These are phyloP conservation scores for Stichodactyla helianthus DNA, from an alignment of 64 coral and sea anemone species.

Conservation along the genomic window DNA sequence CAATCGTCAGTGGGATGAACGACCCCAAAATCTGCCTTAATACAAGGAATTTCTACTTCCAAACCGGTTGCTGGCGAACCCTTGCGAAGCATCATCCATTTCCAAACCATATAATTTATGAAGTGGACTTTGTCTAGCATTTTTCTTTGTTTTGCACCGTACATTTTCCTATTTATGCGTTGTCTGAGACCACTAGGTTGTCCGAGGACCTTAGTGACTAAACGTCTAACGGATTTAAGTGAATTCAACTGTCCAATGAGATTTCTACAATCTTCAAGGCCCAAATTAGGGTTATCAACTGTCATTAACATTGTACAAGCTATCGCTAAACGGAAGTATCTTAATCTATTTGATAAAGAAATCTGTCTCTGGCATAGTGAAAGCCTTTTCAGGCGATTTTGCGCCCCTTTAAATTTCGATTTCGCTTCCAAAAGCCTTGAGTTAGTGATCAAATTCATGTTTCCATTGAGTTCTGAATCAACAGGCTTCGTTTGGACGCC, in stretches of 20 bases:
- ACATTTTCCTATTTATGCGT: neutral
- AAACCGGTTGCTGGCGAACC: neutral
- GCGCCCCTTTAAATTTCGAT: neutral
- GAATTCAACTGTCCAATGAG: neutral
- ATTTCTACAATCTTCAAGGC: neutral
- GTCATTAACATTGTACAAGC: neutral
- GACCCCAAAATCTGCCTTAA: neutral
- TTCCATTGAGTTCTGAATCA: neutral
- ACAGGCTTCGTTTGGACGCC: neutral
- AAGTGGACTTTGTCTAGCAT: neutral
- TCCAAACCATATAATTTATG: conserved; percentile 13
- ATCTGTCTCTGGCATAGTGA: neutral
- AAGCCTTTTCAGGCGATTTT: neutral
- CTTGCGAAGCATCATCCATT: neutral
- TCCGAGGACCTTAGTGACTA: neutral
- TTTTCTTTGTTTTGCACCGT: neutral
- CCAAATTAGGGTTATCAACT: neutral
- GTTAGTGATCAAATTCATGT: neutral
- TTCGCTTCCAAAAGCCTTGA: neutral
- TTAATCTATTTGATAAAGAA: neutral
- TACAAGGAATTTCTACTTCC: neutral
- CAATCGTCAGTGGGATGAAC: conserved; percentile 14
- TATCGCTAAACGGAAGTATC: neutral
- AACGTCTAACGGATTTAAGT: neutral
- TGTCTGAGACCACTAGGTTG: neutral